Evolutionary conservation across 2,888 invertebrate genomes (phyloP).

Genomic region (Andricus curvator): DNA sequence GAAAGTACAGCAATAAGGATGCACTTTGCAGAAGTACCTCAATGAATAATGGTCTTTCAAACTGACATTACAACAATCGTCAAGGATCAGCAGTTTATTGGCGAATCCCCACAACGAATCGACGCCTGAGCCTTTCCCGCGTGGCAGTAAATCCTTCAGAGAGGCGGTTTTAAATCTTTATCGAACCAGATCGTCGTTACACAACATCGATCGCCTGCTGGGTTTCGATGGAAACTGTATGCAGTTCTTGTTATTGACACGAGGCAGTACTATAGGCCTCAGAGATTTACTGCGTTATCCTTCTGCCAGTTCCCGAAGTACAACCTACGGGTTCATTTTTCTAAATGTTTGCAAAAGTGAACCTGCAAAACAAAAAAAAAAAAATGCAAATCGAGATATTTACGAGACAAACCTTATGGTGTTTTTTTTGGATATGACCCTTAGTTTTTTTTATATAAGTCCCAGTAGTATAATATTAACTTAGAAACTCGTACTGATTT

Average conservation of each 20-base stretch:
- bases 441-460: no score
- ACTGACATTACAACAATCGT: slow-evolving; percentile 15
- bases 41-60: neutral
- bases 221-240: slow-evolving; percentile 26
- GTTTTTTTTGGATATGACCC: no score
- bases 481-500: no score
- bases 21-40: neutral
- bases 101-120: slow-evolving; percentile 5
- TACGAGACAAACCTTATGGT: no score
- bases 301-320: neutral
- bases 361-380: no score
- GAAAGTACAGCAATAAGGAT: neutral
- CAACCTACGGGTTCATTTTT: neutral
- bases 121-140: slow-evolving; percentile 3
- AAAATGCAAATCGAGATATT: no score
- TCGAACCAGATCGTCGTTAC: slow-evolving; percentile 21
- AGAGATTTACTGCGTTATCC: slow-evolving; percentile 5
- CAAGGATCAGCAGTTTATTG: slow-evolving; percentile 7
- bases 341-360: neutral
- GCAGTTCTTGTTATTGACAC: slow-evolving; percentile 23
- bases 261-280: slow-evolving; percentile 10
- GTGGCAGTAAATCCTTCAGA: slow-evolving; percentile 17
- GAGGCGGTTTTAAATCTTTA: slow-evolving; percentile 36
- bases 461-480: no score
- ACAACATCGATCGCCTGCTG: slow-evolving; percentile 31